Evolutionary conservation across 2,888 invertebrate species (phyloP), one percentile per base, ranked within the genome.

Genomic region (Drosophila prolongata): DNA sequence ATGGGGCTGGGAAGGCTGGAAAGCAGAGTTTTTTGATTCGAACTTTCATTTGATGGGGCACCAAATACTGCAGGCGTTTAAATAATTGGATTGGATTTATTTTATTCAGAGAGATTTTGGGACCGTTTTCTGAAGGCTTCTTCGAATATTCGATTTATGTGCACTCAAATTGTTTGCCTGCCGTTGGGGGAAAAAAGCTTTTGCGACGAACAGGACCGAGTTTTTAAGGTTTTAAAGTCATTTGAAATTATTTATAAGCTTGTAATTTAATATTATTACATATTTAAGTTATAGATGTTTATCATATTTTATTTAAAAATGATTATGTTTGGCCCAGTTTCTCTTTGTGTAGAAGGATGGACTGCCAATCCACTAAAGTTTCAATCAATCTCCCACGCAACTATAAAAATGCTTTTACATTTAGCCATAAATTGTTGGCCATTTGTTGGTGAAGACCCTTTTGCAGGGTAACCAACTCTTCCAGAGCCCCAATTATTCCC

Each of bases 361-460:
- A 24, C n/a, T 10, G 6, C 34, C 30, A 16, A 47, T 47, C 10
- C 46, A 30, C 30, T 34, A 16, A 47, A 62, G 24, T 42, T 49
- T 62, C 24, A 8, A 62, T 49, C 40, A 49, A 62, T 49, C 27
- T 14, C 2, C 35, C 35, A 19, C 3, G 8, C 13, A 64, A 62
- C 64, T 62, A 62, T 64, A 64, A 47, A 62, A 64, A 49, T 64
- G 40, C 47, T 64, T 62, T 49, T 47, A 47, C 40, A 64, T 49
- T 40, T 49, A 11, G 14, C 64, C 40, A 64, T 49, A 64, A 49
- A 64, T 49, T 49, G 35, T 14, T 11, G 3, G 16, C 42, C 38
- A 46, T 66, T 13, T 61, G 13, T 16, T 43, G 16, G 3, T 6
- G 9, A n/a, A 1, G 14, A 46, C 24, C 47, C 37, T 47, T 38